Evolutionary conservation across 1,140 invertebrate species (phyloP).

Genomic region (Brachionus calyciflorus): DNA sequence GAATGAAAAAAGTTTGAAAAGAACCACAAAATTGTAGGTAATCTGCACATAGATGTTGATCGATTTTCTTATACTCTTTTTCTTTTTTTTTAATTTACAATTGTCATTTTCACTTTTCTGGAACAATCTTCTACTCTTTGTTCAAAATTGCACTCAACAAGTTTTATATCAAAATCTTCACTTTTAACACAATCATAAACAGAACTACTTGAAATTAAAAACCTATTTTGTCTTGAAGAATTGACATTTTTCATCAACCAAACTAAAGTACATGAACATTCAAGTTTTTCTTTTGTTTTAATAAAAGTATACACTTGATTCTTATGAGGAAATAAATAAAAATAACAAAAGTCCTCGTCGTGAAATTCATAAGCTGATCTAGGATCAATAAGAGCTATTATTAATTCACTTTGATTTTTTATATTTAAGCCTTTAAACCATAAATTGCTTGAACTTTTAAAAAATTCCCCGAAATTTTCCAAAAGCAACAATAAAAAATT

Average conservation of each 20-base stretch:
- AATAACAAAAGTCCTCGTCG: background rate
- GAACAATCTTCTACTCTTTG: background rate
- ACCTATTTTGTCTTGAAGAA: no score
- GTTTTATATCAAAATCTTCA: background rate
- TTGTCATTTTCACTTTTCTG: no score
- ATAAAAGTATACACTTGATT: background rate
- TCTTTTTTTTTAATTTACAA: no score
- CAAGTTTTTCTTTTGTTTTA: background rate
- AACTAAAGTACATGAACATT: slow-evolving; percentile 16
- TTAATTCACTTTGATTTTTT: background rate
- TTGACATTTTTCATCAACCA: background rate
- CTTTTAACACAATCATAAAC: background rate
- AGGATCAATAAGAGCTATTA: background rate
- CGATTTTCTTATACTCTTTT: no score
- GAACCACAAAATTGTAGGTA: no score
- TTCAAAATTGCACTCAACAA: background rate
- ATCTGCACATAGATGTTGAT: no score
- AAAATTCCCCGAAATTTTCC: background rate
- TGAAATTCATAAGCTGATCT: background rate
- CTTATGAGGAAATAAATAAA: background rate
- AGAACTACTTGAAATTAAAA: background rate
- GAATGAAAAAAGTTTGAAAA: no score
- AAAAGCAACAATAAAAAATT: background rate
- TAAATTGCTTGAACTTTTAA: background rate
- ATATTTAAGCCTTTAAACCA: background rate